Evolutionary conservation across 1,140 invertebrate species (phyloP).

Genomic region (Panonychus citri): DNA sequence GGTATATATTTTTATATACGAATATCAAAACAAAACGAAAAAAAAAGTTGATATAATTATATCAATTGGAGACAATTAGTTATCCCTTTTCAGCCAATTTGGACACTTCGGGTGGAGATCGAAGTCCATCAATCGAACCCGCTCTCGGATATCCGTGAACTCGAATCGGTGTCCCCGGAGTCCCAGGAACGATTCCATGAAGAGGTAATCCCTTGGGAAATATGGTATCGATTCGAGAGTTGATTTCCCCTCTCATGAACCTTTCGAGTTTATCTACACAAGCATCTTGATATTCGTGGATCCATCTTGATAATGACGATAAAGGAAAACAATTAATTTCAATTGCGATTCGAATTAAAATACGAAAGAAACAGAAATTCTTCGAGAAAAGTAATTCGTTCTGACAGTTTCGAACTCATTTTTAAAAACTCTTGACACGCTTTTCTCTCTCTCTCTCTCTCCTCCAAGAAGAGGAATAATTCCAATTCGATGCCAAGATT

Average conservation of each 20-base stretch:
- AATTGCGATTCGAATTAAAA: not conserved
- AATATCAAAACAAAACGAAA: too few relatives aligned
- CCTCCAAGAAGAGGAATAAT: too few relatives aligned
- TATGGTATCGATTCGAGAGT: not conserved
- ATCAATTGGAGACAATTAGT: too few relatives aligned
- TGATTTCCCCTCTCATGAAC: constrained; percentile 28
- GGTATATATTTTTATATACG: too few relatives aligned
- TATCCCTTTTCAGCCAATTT: too few relatives aligned
- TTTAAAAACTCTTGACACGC: too few relatives aligned
- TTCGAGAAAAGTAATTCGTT: too few relatives aligned
- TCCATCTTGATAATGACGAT: constrained; percentile 45
- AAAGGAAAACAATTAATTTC: not conserved
- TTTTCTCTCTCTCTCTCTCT: too few relatives aligned
- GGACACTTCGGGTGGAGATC: not conserved
- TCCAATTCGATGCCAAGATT: too few relatives aligned
- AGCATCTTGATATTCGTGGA: constrained; percentile 88
- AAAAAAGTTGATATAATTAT: too few relatives aligned
- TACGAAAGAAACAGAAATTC: not conserved
- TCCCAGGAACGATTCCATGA: constrained; percentile 4
- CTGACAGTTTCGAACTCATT: constrained; percentile 1
- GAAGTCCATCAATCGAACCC: not conserved
- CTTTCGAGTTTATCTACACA: constrained; percentile 91
- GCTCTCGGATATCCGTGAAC: not conserved
- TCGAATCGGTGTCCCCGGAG: constrained; percentile 10
- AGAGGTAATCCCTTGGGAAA: not conserved